Base-by-base conservation (phyloP, 1,140 invertebrate genomes). In the Watersipora subatra region DNA sequence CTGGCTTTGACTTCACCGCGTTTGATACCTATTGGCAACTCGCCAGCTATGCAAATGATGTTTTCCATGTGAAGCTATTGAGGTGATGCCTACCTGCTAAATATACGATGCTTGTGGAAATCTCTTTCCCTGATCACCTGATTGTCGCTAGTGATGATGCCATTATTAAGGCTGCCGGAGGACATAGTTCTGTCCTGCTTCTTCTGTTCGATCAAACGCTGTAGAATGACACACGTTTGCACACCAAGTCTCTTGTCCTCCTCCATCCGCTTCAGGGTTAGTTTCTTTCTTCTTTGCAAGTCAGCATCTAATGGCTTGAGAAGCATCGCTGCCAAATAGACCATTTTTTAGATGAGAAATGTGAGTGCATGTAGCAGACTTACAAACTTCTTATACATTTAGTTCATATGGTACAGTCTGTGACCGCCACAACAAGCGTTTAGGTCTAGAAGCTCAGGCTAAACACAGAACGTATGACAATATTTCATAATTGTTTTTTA, bases 201-300 rank as follows among this genome's bases (percentile, higher is more conserved):
- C 65, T 92, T 91, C 72, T 93, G 90, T 79, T 93, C 91, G 0
- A 91, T 91, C 88, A 93, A 91, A 65, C 90, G 80, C 78, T 92
- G 89, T 57, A 93, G 82, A 3, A 80, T 69, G 7, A 73, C 71
- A 68, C 30, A 56, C 28, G 30, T 30, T 59, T 67, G 61, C 46
- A 19, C 56, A 19, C 34, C 66, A 20, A 19, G 61, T 25, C 64
- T 63, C 17, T 67, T 61, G 34, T 69, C 68, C 64, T 77, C 73
- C 61, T 75, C 74, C 1, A 77, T 68, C 24, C 73, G 66, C 58
- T 77, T 73, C 19, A 76, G 30, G 24, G 75, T 66, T 59, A 72
- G 73, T 61, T 77, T 77, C 20, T 66, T 67, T 28, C 75, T 58
- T 17, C 73, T 69, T 17, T 63, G 12, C 62, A 61, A 67, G 57